Percentiles rank a stretch among this genome's conserved stretches.
Evolutionary conservation across 2,113 vertebrate species (phyloP).

Genomic region (Gobiocypris rarus): DNA sequence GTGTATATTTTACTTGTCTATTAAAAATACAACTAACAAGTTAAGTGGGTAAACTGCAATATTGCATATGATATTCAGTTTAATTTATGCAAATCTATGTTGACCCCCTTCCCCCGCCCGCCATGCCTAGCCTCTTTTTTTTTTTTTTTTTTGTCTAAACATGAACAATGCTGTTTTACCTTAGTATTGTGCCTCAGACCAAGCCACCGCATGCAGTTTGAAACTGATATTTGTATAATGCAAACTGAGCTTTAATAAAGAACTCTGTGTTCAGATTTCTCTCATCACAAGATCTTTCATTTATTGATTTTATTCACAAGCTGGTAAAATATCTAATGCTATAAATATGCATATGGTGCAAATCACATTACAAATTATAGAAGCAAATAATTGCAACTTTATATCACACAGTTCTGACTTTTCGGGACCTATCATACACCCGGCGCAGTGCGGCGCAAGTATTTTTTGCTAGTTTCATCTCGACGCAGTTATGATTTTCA

Average conservation of each 20-base stretch:
- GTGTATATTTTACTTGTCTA: conserved; percentile 63
- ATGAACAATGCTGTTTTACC: conserved; percentile 68
- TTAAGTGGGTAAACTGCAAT: conserved; percentile 73
- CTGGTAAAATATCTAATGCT: background rate
- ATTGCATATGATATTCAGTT: conserved; percentile 67
- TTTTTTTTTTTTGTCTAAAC: conserved; percentile 53
- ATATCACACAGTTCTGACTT: too few species aligned
- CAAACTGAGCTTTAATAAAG: conserved; percentile 85
- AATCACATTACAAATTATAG: background rate
- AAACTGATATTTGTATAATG: conserved; percentile 82
- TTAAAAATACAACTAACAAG: conserved; percentile 61
- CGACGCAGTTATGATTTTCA: too few species aligned
- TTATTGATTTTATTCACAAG: background rate
- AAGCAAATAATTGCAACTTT: too few species aligned
- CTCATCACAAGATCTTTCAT: background rate
- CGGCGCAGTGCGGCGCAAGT: too few species aligned
- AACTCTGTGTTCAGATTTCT: conserved; percentile 75
- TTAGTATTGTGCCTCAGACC: conserved; percentile 82
- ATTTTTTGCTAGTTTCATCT: too few species aligned
- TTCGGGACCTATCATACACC: too few species aligned
- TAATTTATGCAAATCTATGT: conserved; percentile 80
- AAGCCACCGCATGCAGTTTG: conserved; percentile 82
- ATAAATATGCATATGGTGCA: background rate
- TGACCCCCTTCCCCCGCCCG: background rate
- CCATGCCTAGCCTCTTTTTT: conserved; percentile 13